phyloP scores from a whole-genome alignment of 2,888 invertebrate genomes.

The Rhodophaea formosa region DNA sequence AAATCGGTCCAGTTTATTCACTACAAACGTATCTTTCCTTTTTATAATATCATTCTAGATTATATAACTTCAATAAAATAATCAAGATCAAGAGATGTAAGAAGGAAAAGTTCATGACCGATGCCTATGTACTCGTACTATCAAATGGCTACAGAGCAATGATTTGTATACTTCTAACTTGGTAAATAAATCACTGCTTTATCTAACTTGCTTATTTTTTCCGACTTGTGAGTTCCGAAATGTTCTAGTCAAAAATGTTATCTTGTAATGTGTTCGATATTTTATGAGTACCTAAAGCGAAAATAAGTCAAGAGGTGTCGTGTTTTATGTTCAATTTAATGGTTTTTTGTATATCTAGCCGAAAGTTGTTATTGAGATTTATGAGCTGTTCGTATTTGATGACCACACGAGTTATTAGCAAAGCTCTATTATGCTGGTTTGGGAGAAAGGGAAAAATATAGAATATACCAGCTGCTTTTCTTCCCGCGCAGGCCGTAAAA shows the following conservation, averaged over 20 bases:
- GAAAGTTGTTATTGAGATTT: neutral
- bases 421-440: neutral
- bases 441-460: too few relatives aligned
- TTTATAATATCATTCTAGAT: too few relatives aligned
- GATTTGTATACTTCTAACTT: conserved; percentile 27
- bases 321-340: neutral
- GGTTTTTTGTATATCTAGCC: neutral
- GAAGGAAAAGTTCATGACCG: neutral
- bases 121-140: neutral
- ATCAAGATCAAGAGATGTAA: too few relatives aligned
- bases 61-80: too few relatives aligned
- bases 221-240: neutral
- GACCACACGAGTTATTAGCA: neutral
- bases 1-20: too few relatives aligned
- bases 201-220: conserved; percentile 7
- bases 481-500: too few relatives aligned
- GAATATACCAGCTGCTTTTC: neutral
- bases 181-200: conserved; percentile 26
- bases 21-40: too few relatives aligned
- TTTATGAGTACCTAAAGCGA: neutral
- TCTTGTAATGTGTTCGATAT: neutral
- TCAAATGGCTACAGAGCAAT: conserved; percentile 10
- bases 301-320: neutral
- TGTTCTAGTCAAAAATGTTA: neutral
- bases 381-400: neutral